Evolutionary conservation across 1,140 invertebrate genomes (phyloP), one percentile per base, ranked within the genome.

Genomic region (Pseudomyrmex pallidus): DNA sequence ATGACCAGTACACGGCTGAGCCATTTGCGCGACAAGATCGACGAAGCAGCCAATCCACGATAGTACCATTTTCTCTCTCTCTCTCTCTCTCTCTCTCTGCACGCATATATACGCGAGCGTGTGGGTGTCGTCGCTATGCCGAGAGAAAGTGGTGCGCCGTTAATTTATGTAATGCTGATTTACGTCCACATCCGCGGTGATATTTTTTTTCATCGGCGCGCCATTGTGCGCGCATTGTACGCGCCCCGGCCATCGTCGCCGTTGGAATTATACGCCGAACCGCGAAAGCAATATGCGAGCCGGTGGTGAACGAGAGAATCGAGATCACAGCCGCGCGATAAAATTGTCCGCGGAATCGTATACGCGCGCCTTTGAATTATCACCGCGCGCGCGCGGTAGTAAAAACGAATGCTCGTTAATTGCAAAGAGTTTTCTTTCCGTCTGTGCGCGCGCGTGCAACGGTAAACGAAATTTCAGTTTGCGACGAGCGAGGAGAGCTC

Each of bases 81-180:
- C n/a, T n/a, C n/a, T n/a, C n/a, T n/a, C n/a, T n/a, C n/a, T 72
- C 57, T 8, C 35, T 72, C 57, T 8, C 20, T 57, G 22, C 72
- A 2, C 82, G 44, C 62, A 35, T 63, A n/a, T n/a, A n/a, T n/a
- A 44, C 72, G 4, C 10, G 59, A 59, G 59, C 46, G 90, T 89
- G 90, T 91, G 91, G 91, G 88, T 89, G 89, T 89, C 76, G 77
- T 84, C 84, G 90, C 85, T 85, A 89, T 89, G 90, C 85, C 61
- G 50, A 77, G 89, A 90, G 90, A 92, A 90, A 91, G 90, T 91
- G 85, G 67, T 48, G 66, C 59, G 84, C 74, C 70, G 89, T 93
- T 92, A 92, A 92, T 93, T 91, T 89, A 90, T 89, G 90, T 91
- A 92, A 92, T 90, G 85, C 89, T 90, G 91, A 93, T 92, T 92